These are phyloP conservation scores for Seriola rivoliana DNA, from an alignment of 2,113 vertebrate genomes.

Conservation along the genomic window DNA sequence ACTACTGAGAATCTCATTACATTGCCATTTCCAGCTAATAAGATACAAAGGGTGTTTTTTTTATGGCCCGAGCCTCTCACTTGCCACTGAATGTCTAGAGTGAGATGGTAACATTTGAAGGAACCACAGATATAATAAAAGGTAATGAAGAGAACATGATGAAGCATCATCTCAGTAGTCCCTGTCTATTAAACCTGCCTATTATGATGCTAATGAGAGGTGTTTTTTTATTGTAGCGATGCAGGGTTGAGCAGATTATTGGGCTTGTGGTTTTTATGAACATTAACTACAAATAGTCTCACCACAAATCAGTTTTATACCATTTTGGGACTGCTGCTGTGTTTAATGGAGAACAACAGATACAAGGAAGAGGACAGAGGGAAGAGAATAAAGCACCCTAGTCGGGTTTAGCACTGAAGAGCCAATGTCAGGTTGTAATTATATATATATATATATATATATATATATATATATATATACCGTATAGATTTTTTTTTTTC, in stretches of 20 bases:
- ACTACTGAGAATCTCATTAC: conserved; percentile 39
- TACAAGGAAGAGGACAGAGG: too few relatives aligned
- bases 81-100: conserved; percentile 1
- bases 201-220: conserved; percentile 56
- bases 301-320: conserved; percentile 48
- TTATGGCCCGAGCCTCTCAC: conserved; percentile 16
- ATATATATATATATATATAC: too few relatives aligned
- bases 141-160: conserved; percentile 55
- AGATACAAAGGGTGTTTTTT: conserved; percentile 45
- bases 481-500: too few relatives aligned
- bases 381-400: not conserved
- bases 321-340: conserved; percentile 22
- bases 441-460: too few relatives aligned
- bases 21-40: conserved; percentile 37
- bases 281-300: conserved; percentile 53
- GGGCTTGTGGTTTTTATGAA: conserved; percentile 45
- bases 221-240: conserved; percentile 28
- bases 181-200: conserved; percentile 54
- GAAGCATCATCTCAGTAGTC: conserved; percentile 50
- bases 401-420: not conserved
- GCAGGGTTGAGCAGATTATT: conserved; percentile 33
- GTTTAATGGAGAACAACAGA: conserved; percentile 39
- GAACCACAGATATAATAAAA: conserved; percentile 53
- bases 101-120: conserved; percentile 6
- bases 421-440: too few relatives aligned